Percentiles rank a stretch among this genome's conserved stretches.
Conservation (phyloP, 2,113 vertebrate genomes). For the Poeciliopsis occidentalis region DNA sequence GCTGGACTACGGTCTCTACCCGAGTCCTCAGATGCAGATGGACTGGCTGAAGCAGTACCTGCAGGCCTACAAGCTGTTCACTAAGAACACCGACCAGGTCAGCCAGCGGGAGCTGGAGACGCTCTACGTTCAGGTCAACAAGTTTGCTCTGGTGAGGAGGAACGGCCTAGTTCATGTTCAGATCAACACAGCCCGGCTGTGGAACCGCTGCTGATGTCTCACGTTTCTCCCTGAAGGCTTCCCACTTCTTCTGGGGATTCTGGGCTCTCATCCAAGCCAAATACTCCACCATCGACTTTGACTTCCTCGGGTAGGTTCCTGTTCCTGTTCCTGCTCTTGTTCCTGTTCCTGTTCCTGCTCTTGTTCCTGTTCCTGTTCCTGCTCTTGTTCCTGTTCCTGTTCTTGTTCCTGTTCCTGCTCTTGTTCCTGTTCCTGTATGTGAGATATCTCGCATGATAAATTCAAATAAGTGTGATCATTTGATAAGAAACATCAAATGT, state of each 20-base stretch:
- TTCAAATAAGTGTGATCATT: too few species aligned
- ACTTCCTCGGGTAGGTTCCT: conserved; percentile 89
- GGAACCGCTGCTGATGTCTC: conserved; percentile 4
- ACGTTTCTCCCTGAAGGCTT: conserved; percentile 82
- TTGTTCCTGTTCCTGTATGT: not conserved
- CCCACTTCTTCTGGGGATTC: conserved; percentile 97
- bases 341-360: not conserved
- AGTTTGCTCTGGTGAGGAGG: conserved; percentile 91
- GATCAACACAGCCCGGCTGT: not conserved
- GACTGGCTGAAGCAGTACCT: conserved; percentile 91
- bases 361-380: too few species aligned
- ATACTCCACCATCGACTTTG: conserved; percentile 95
- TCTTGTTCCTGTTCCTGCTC: too few species aligned
- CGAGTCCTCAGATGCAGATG: conserved; percentile 86
- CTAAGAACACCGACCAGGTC: conserved; percentile 77
- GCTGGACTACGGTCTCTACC: conserved; percentile 88
- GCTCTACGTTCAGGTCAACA: conserved; percentile 96
- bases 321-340: not conserved
- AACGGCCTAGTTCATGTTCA: not conserved
- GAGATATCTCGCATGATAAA: too few species aligned
- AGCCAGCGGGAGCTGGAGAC: conserved; percentile 86
- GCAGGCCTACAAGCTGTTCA: conserved; percentile 86
- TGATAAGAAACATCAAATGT: too few species aligned
- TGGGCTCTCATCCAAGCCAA: conserved; percentile 97
- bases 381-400: too few species aligned